phyloP scores from a whole-genome alignment of 2,797 vertebrate genomes.

The Pyrocephalus nanus region DNA sequence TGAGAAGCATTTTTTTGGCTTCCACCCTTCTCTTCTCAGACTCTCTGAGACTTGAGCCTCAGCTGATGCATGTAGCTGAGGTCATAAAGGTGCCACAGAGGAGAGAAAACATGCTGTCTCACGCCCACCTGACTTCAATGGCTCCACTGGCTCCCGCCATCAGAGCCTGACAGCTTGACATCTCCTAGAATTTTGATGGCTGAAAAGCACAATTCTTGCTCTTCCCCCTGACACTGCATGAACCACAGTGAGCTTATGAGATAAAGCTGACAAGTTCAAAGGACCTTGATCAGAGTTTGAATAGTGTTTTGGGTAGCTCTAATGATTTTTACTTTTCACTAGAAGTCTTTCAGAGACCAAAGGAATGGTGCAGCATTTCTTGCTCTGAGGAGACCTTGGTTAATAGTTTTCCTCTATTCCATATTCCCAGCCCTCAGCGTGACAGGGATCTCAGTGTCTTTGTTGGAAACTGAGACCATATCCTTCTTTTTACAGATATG shows the following conservation, averaged over 20 bases:
- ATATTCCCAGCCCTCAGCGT: neutral
- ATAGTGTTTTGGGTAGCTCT: neutral
- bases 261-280: neutral
- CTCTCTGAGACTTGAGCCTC: neutral
- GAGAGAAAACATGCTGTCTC: neutral
- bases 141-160: accelerated
- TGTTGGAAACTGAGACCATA: neutral
- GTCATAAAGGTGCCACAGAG: neutral
- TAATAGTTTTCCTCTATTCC: neutral
- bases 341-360: neutral
- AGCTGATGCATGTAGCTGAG: neutral
- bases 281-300: neutral
- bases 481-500: neutral
- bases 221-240: neutral
- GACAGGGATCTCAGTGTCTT: neutral
- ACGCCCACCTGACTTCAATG: neutral
- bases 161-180: neutral
- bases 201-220: neutral
- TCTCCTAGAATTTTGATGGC: neutral
- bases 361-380: neutral
- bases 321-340: neutral
- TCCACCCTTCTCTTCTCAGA: neutral
- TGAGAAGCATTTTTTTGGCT: neutral
- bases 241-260: neutral
- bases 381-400: neutral